phyloP scores from a whole-genome alignment of 2,797 vertebrate genomes.

The Arnoldichthys spilopterus region DNA sequence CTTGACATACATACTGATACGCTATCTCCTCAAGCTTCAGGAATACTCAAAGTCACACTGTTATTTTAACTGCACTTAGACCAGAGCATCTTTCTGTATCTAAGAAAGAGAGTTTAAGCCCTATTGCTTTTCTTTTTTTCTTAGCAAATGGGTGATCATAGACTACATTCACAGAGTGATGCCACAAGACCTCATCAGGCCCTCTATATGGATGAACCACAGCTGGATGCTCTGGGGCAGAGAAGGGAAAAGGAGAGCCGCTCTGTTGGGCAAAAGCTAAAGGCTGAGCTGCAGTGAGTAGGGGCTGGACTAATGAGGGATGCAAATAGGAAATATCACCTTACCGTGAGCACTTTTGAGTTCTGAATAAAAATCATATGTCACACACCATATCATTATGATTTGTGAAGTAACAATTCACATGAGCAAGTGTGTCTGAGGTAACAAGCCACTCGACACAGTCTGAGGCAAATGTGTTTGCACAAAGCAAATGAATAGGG shows the following conservation, averaged over 20 bases:
- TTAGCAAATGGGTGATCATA: slow-evolving; percentile 36
- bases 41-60: no score
- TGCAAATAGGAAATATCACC: background rate
- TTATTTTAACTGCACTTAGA: background rate
- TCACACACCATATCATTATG: background rate
- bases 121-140: background rate
- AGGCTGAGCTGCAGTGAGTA: slow-evolving; percentile 64
- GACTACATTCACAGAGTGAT: slow-evolving; percentile 23
- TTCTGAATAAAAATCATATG: no score
- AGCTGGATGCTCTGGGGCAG: slow-evolving; percentile 66
- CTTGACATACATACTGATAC: background rate
- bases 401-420: background rate
- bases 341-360: background rate
- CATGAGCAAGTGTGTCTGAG: background rate
- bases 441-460: background rate
- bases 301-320: background rate
- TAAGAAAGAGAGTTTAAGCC: background rate
- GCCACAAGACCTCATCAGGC: slow-evolving; percentile 29
- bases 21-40: background rate
- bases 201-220: slow-evolving; percentile 62
- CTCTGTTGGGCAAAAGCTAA: slow-evolving; percentile 61
- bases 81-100: background rate
- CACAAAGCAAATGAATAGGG: no score
- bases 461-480: background rate
- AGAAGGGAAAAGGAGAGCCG: slow-evolving; percentile 45